A percentile compares a stretch with the other conserved stretches of the same genome.
phyloP scores from a whole-genome alignment of 53 echinoderm and acorn worm species.

The Astropecten irregularis region DNA sequence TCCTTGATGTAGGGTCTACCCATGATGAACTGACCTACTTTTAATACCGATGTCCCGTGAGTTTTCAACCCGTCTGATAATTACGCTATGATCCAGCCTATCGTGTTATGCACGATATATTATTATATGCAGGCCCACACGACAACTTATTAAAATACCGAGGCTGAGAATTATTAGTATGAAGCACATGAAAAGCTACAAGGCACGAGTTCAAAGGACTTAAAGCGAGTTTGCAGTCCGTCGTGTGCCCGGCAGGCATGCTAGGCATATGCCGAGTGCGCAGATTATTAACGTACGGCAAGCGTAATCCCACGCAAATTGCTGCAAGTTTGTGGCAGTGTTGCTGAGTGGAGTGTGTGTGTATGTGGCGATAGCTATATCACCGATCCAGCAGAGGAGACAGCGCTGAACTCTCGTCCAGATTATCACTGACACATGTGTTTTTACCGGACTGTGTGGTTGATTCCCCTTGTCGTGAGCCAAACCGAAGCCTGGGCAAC shows the following conservation, averaged over 20 bases:
- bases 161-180: too few species aligned
- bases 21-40: too few species aligned
- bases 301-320: constrained; percentile 37
- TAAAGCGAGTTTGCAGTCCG: constrained; percentile 29
- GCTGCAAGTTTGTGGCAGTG: neutral
- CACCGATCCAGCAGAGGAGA: too few species aligned
- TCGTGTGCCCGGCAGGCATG: constrained; percentile 1
- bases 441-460: too few species aligned
- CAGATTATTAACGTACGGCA: constrained; percentile 22
- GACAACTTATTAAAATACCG: neutral
- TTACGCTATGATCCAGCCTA: neutral
- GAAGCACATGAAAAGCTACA: neutral
- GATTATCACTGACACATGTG: too few species aligned
- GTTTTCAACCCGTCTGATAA: neutral
- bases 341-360: too few species aligned
- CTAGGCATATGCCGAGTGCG: constrained; percentile 7
- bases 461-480: too few species aligned
- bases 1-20: too few species aligned
- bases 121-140: too few species aligned
- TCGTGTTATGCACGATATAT: constrained; percentile 14
- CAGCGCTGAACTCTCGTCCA: too few species aligned
- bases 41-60: neutral
- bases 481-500: too few species aligned
- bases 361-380: too few species aligned
- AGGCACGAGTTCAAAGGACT: constrained; percentile 22